Evolutionary conservation across 2,888 invertebrate species (phyloP), one percentile per base, ranked within the genome.

Genomic region (Agrotis segetum): DNA sequence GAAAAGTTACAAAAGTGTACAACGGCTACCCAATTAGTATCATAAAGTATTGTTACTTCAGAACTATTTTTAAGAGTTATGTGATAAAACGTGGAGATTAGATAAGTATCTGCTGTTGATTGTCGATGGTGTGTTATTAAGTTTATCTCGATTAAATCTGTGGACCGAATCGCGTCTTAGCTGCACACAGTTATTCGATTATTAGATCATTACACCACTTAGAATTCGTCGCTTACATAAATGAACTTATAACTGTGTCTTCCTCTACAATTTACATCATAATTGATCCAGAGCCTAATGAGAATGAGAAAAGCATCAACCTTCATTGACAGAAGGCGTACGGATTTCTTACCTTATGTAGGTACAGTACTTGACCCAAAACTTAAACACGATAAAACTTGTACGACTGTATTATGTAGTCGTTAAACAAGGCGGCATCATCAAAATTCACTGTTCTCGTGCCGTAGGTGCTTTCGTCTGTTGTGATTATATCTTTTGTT

Each of bases 61-160:
- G 68, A 74, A 79, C 49, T 73, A 67, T 72, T 74, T 80, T 67
- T 73, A 78, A 79, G 70, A 82, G 67, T 67, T 63, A 78, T 64
- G 79, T 64, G 79, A 85, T 84, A 82, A 83, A 79, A 73, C 44
- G 59, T 72, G 53, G 56, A 82, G 83, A 85, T 87, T 77, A 84
- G 86, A 87, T 88, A 84, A 84, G 74, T 78, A 85, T 83, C 79
- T 80, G 68, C 80, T 81, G 80, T 84, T 84, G 80, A 85, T 85
- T 85, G 79, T 82, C 78, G 82, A 87, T 86, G 86, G 79, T 82
- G 84, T 81, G 80, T 82, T 86, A 88, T 88, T 88, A 88, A 82
- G 86, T 88, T 87, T 85, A 89, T 88, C 86, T 87, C 74, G 61
- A 79, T 77, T 74, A 77, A 82, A 87, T 83, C 80, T 73, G 55